Evolutionary conservation across 2,888 invertebrate species (phyloP).

Genomic region (Dimorphilus gyrociliatus): DNA sequence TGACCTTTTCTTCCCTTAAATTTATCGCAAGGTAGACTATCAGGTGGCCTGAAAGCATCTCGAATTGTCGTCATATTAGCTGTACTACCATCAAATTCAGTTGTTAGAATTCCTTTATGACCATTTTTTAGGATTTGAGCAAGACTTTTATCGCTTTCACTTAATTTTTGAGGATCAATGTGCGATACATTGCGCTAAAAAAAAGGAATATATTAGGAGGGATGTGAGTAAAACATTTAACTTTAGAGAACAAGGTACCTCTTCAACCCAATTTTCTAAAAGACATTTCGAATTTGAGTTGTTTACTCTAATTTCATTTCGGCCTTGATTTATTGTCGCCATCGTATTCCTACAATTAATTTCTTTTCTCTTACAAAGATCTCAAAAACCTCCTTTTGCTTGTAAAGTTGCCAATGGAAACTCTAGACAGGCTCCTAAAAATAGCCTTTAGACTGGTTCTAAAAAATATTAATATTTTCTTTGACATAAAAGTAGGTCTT

Average conservation of each 20-base stretch:
- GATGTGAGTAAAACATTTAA: neutral
- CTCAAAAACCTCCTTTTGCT: too few species aligned
- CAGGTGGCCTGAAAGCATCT: conserved; percentile 22
- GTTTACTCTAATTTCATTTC: conserved; percentile 30
- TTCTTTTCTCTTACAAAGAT: too few species aligned
- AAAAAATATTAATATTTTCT: too few species aligned
- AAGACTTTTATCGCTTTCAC: conserved; percentile 13
- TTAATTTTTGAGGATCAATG: conserved; percentile 17
- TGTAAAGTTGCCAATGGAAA: too few species aligned
- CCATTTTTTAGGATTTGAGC: conserved; percentile 21
- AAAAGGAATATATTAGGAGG: conserved; percentile 1
- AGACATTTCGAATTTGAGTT: conserved; percentile 32
- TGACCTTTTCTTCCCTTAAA: too few species aligned
- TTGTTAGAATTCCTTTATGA: conserved; percentile 25
- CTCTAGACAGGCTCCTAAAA: too few species aligned
- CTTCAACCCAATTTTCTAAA: conserved; percentile 38
- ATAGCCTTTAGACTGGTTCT: too few species aligned
- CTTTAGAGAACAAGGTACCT: conserved; percentile 16
- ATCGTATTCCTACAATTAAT: too few species aligned
- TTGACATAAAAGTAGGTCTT: too few species aligned
- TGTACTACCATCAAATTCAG: conserved; percentile 15
- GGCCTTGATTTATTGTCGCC: conserved; percentile 27
- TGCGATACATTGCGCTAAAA: conserved; percentile 18
- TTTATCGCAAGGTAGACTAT: too few species aligned
- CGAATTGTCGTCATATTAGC: conserved; percentile 21